Evolutionary conservation across 2,888 invertebrate genomes (phyloP), one percentile per base, ranked within the genome.

Genomic region (Mamestra brassicae): DNA sequence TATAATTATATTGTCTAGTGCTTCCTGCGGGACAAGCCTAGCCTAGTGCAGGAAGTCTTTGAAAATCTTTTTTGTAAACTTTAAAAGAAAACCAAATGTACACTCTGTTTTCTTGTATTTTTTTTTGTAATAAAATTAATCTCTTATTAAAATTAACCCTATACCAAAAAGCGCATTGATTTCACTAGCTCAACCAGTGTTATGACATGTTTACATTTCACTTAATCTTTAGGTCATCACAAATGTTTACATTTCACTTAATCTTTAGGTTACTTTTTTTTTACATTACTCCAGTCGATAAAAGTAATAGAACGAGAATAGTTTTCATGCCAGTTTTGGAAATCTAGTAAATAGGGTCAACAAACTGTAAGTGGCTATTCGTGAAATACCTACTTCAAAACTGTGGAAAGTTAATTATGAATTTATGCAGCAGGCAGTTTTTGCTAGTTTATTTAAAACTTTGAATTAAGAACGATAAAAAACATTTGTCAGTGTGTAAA

Each of bases 341-440:
- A 76, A 62, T 36, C 1, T n/a, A 65, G 26, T 70, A 58, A 72
- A 66, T 80, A 80, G 47, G 83, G 78, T 80, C 83, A 83, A 62
- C 64, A 78, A 69, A 83, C 83, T 71, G 65, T 76, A 42, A 8
- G 26, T 57, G 11, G 34, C 42, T 69, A 61, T 47, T 68, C 38
- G 17, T 67, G 58, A 38, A 36, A 52, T 60, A 67, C 42, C 52
- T 64, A 67, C 54, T 55, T 77, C 45, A 68, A 57, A 10, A 68
- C 17, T 36, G 60, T 45, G 10, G 61, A 61, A 66, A 66, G 64
- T 62, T 50, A 34, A 50, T 52, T 47, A 60, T 4, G 54, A 62
- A 62, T 72, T 11, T 62, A 61, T 58, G 47, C 68, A 69, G n/a
- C 45, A 5, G 42, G 38, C 15, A 47, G 42, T 55, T 72, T 72